Conservation (phyloP, 2,888 invertebrate species). For the Hermaeophaga mercurialis region DNA sequence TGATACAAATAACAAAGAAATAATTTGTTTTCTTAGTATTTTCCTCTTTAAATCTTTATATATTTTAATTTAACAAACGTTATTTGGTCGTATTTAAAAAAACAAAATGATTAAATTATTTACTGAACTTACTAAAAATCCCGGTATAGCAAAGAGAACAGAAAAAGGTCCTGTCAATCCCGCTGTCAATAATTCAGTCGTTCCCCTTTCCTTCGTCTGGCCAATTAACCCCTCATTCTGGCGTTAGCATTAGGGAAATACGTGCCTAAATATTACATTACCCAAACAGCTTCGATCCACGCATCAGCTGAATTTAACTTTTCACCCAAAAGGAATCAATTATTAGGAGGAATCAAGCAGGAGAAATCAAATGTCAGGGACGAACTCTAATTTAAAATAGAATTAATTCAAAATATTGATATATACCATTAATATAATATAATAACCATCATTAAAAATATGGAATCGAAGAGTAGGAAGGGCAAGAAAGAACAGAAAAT, state of each 20-base stretch:
- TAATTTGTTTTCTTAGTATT: neutral
- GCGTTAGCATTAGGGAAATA: neutral
- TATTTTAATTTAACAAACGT: neutral
- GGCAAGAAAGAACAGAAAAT: too few species aligned
- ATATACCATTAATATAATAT: too few species aligned
- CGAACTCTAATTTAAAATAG: too few species aligned
- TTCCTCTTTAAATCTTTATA: neutral
- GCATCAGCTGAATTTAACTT: neutral
- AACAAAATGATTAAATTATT: neutral
- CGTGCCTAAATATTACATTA: neutral
- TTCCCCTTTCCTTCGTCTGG: neutral
- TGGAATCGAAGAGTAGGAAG: too few species aligned
- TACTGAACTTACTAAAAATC: neutral
- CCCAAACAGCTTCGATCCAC: neutral
- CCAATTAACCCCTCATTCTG: neutral
- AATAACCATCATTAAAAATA: too few species aligned
- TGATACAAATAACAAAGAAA: too few species aligned
- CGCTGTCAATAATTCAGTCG: neutral
- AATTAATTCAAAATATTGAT: too few species aligned
- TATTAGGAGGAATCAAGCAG: too few species aligned
- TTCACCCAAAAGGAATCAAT: neutral
- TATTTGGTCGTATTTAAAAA: neutral
- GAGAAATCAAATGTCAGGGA: too few species aligned
- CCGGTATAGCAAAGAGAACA: neutral
- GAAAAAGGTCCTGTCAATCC: neutral